phyloP scores from a whole-genome alignment of 1,140 invertebrate genomes.

The Holcopasites calliopsidis region DNA sequence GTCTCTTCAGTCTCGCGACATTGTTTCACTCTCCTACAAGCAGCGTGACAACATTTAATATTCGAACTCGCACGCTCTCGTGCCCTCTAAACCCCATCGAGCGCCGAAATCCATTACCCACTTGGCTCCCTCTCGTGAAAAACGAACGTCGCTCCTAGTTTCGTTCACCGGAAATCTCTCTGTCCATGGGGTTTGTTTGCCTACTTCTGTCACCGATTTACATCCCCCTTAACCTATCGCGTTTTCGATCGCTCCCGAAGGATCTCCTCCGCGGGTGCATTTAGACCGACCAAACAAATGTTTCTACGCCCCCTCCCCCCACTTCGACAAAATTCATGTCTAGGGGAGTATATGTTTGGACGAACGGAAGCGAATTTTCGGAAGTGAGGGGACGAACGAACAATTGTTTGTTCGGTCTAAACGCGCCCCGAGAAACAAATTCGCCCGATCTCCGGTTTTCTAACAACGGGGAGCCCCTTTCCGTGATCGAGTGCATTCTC shows the following conservation, averaged over 20 bases:
- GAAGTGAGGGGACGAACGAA: too few relatives aligned
- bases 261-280: too few relatives aligned
- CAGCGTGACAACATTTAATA: too few relatives aligned
- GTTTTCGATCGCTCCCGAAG: conserved; percentile 16
- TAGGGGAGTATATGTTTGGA: too few relatives aligned
- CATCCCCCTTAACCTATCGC: background rate
- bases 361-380: too few relatives aligned
- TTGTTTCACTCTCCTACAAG: background rate
- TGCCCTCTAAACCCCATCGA: too few relatives aligned
- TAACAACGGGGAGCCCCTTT: background rate
- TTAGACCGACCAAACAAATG: too few relatives aligned
- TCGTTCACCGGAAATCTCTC: background rate
- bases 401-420: too few relatives aligned
- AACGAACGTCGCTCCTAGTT: background rate
- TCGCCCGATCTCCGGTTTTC: conserved; percentile 16
- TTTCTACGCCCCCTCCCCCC: too few relatives aligned
- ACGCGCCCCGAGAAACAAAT: conserved; percentile 35
- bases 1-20: too few relatives aligned
- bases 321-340: too few relatives aligned
- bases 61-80: too few relatives aligned
- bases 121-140: background rate
- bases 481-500: background rate
- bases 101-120: background rate
- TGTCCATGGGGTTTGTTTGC: background rate
- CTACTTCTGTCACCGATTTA: background rate